Base-by-base conservation (phyloP, 2,888 invertebrate species). In the Bimastos eiseni region DNA sequence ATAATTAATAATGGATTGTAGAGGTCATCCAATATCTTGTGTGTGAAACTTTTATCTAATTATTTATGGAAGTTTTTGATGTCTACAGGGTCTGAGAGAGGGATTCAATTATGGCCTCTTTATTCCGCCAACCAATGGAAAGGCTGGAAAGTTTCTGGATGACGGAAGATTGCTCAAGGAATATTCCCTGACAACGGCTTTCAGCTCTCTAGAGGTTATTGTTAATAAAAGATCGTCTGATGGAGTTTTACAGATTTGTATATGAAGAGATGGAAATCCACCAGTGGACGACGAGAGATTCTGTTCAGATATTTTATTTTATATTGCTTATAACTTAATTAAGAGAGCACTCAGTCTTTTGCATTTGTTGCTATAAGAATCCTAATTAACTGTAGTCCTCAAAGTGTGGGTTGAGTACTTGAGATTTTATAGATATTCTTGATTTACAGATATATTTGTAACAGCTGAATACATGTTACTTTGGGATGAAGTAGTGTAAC, bases 21-120 rank as follows among this genome's bases (percentile, higher is more conserved):
- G 30, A 70, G n/a, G 30, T n/a, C 8, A 17, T 30, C 17, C n/a
- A 70, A 70, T 70, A n/a, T n/a, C 11, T 70, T 1, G 11, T n/a
- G 6, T 55, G 55, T 55, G 30, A 55, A 70, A 5, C n/a, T 70
- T 8, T 70, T 11, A n/a, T 70, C n/a, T 70, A n/a, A 70, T 70
- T 70, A n/a, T 70, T 70, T 30, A 70, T 17, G 70, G 8, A 8
- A 70, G 70, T n/a, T 6, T n/a, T 70, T 86, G 86, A 6, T 86
- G 36, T 34, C 36, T 36, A 89, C 49, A 96, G 95, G 98, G 99
- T 96, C 96, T 99, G 95, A 98, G 98, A 95, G 99, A 99, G 96
- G 98, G 98, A 95, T 98, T 99, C 96, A 99, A 99, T 96, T 99
- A 99, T 96, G 99, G 99, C 92, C 96, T 99, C 93, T 99, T 99